Conservation (phyloP, 2,888 invertebrate genomes). For the Phania funesta region DNA sequence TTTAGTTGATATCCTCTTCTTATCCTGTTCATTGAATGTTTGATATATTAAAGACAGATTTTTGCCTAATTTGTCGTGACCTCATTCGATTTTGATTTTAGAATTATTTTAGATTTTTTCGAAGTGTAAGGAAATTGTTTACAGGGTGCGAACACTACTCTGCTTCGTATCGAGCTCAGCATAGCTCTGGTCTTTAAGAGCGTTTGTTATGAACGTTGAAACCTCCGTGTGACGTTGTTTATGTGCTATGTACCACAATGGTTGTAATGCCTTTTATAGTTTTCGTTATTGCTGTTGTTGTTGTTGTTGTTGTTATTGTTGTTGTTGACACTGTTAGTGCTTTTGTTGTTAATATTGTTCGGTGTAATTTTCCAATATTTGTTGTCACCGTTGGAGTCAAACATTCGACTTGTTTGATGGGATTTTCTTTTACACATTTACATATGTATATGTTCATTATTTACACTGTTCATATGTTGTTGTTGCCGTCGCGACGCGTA, state of each 20-base stretch:
- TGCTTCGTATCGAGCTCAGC: constrained; percentile 69
- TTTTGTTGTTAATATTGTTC: constrained; percentile 23
- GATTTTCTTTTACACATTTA: constrained; percentile 1
- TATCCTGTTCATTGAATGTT: background rate
- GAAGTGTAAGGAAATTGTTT: constrained; percentile 4
- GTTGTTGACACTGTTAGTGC: constrained; percentile 21
- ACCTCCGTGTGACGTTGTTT: constrained; percentile 53
- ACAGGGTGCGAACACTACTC: constrained; percentile 69
- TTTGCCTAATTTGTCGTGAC: background rate
- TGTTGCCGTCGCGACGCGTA: background rate
- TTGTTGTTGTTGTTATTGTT: constrained; percentile 18
- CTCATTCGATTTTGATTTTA: background rate
- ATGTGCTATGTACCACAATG: constrained; percentile 24
- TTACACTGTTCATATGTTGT: constrained; percentile 37
- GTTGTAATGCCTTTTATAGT: constrained; percentile 26
- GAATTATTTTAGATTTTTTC: constrained; percentile 68
- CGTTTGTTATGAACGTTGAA: constrained; percentile 60
- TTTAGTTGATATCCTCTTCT: background rate
- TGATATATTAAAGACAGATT: background rate
- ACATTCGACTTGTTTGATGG: constrained; percentile 40
- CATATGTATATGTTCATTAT: constrained; percentile 50
- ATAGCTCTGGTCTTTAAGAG: constrained; percentile 68
- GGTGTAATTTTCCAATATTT: constrained; percentile 54
- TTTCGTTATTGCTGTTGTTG: background rate
- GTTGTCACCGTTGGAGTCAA: constrained; percentile 38